Evolutionary conservation across 2,113 vertebrate species (phyloP), one percentile per base, ranked within the genome.

Genomic region (Mesoclemmys tuberculata): DNA sequence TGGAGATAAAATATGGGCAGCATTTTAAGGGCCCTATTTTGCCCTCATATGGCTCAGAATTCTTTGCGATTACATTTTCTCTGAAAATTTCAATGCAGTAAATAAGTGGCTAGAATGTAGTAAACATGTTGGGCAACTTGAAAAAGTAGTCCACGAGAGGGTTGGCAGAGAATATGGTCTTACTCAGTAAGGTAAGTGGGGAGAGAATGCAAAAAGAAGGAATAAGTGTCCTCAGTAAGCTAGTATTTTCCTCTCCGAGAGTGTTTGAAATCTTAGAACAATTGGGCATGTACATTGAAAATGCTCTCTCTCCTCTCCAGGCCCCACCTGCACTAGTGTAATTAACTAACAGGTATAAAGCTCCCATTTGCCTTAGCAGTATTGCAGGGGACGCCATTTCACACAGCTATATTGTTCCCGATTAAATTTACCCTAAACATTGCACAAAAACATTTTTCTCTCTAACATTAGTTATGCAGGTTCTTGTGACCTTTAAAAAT

Each of bases 401-500:
- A n/a, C 49, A 80, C 52, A 88, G 71, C 58, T 88, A 78, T 90
- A 0, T 81, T 61, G 82, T 87, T 92, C 71, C 86, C 71, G 52
- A 77, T 83, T 87, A 46, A 64, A 35, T 91, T 95, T 91, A 91
- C 84, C 90, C 81, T 91, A 87, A 3, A 58, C 56, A 52, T 71
- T 93, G 54, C 49, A 58, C 31, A 74, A 80, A 80, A 71, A 41
- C 10, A 9, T n/a, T 88, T 89, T 54, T 94, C 92, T 21, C 58
- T 13, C 87, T 31, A 29, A 38, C 78, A 54, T 74, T 92, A 64
- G 87, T 93, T 87, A 86, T 89, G 74, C 79, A 82, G 78, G 51
- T 93, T 77, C 27, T 89, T 92, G 82, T 95, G 94, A 88, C 92
- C 93, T 96, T 96, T 93, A 89, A 87, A 89, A 92, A 82, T 68